Base-by-base conservation (phyloP, 92 coral and sea anemone species). In the Virgularia gustaviana region DNA sequence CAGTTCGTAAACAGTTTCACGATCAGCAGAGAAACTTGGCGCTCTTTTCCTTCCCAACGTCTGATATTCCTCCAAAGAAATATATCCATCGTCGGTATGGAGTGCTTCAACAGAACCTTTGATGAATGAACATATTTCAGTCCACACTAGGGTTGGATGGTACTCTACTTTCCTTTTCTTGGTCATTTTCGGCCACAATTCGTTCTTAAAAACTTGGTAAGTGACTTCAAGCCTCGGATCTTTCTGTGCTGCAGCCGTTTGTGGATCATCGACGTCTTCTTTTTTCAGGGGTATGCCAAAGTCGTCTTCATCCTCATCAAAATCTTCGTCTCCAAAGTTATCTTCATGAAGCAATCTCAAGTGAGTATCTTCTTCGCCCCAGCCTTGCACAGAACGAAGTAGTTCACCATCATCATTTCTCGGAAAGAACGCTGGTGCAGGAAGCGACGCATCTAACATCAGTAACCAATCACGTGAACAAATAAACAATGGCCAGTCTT, bases 101-200 rank as follows among this genome's bases (percentile, higher is more conserved):
- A 92, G 88, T 1, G 98, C 91, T 68, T 86, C 96, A 10, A 83
- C 88, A 52, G 98, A 92, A 6, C 98, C 98, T 71, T 92, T 92
- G 54, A 92, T 92, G 62, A 92, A 92, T 2, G 98, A 89, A 44
- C 90, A 77, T 80, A 92, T 92, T 78, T 92, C 98, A 43, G 90
- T 92, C 98, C 98, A 92, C 11, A 92, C 88, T 56, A 92, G 84
- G 42, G 92, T 89, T 33, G 98, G 96, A 45, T 92, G 98, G 53
- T 82, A 92, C 62, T 79, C 81, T 49, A 83, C 61, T 49, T 77
- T 92, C 34, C 57, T 65, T 35, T 76, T 80, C 79, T 84, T 92
- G 28, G 79, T 75, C 89, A 92, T 89, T 67, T 77, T 83, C 35
- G 90, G 90, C 98, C 98, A 92, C 20, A 92, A 57, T 63, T 89